Percentiles rank a stretch among this genome's conserved stretches.
Conservation (phyloP, 2,888 invertebrate genomes). For the Eurois occulta region DNA sequence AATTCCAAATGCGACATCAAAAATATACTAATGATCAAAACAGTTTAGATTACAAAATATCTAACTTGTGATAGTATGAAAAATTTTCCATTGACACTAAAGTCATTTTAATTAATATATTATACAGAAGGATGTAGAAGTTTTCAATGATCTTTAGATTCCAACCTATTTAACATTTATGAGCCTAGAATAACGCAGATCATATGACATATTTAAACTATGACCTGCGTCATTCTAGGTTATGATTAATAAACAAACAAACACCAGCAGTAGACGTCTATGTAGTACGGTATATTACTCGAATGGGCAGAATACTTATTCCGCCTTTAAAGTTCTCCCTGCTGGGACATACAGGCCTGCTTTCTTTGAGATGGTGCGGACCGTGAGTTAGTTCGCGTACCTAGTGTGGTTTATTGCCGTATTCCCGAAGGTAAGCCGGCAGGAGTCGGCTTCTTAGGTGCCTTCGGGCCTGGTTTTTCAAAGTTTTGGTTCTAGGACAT, state of each 20-base stretch:
- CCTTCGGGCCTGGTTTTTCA: background rate
- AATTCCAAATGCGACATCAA: background rate
- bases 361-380: background rate
- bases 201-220: no score
- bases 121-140: background rate
- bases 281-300: background rate
- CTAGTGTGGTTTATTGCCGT: background rate
- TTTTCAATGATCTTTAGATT: background rate
- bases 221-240: no score
- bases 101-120: slow-evolving; percentile 7
- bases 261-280: background rate
- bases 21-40: slow-evolving; percentile 23
- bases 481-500: background rate
- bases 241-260: background rate
- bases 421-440: no score
- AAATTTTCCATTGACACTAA: slow-evolving; percentile 19
- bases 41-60: slow-evolving; percentile 13
- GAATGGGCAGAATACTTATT: background rate
- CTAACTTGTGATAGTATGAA: background rate
- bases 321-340: background rate
- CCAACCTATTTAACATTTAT: slow-evolving; percentile 3
- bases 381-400: background rate
- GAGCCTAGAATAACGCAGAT: slow-evolving; percentile 1
- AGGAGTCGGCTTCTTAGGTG: no score
- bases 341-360: background rate